Percentiles rank a stretch among this genome's conserved stretches.
These are phyloP conservation scores for Sphenodon punctatus DNA, from an alignment of 2,797 vertebrate species.

Conservation along the genomic window DNA sequence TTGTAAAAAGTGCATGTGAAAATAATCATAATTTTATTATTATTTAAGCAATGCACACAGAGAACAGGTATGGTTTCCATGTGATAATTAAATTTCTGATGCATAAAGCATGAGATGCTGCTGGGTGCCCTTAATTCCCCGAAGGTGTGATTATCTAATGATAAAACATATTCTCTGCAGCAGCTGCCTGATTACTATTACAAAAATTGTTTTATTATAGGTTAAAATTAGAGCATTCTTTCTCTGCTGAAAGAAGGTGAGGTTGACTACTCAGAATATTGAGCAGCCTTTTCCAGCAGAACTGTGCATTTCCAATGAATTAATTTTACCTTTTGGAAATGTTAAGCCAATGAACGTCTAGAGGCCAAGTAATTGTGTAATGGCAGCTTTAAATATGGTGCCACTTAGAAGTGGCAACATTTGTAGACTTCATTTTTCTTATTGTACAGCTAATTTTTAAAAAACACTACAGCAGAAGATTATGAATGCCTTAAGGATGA, in stretches of 20 bases:
- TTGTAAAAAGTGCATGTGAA: slow-evolving; percentile 41
- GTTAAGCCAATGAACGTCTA: slow-evolving; percentile 25
- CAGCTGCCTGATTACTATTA: slow-evolving; percentile 48
- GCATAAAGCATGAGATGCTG: slow-evolving; percentile 64
- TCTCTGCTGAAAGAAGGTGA: slow-evolving; percentile 22
- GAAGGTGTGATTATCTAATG: slow-evolving; percentile 78
- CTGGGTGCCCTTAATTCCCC: slow-evolving; percentile 68
- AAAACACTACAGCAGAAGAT: not conserved
- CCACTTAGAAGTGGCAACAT: not conserved
- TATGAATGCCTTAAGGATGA: not conserved
- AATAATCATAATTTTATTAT: slow-evolving; percentile 55
- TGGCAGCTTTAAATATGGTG: not conserved
- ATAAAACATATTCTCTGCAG: slow-evolving; percentile 72
- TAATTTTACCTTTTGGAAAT: slow-evolving; percentile 35
- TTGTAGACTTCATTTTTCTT: no score
- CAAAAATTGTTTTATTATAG: slow-evolving; percentile 55
- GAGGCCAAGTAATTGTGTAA: slow-evolving; percentile 21
- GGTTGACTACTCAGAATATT: slow-evolving; percentile 41
- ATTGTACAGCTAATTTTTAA: not conserved
- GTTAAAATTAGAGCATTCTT: slow-evolving; percentile 53
- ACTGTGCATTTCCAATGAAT: slow-evolving; percentile 25
- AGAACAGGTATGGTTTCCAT: slow-evolving; percentile 62
- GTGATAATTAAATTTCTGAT: slow-evolving; percentile 68
- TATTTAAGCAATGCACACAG: slow-evolving; percentile 65
- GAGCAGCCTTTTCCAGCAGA: slow-evolving; percentile 38